Conservation (phyloP, 2,888 invertebrate species). For the Acronicta leporina region DNA sequence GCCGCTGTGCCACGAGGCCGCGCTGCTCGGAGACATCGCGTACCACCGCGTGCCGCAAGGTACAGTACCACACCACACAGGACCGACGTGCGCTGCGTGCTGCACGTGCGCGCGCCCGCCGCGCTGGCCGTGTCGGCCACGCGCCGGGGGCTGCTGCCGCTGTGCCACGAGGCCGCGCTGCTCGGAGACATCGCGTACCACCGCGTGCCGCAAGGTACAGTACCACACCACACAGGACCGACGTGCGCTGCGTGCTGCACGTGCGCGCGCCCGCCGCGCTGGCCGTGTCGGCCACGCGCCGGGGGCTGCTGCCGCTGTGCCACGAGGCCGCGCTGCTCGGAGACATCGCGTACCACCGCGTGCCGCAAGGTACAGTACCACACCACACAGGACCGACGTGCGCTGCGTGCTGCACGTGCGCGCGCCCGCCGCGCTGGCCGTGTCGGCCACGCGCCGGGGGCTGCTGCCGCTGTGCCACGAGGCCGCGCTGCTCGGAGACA, state of each 20-base stretch:
- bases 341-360: slow-evolving; percentile 86
- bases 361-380: slow-evolving; percentile 74
- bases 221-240: too few relatives aligned
- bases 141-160: slow-evolving; percentile 96
- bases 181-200: slow-evolving; percentile 92
- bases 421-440: slow-evolving; percentile 96
- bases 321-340: slow-evolving; percentile 98
- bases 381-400: slow-evolving; percentile 99
- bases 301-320: slow-evolving; percentile 96
- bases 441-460: slow-evolving; percentile 96
- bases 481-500: slow-evolving; percentile 96
- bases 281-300: slow-evolving; percentile 96
- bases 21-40: slow-evolving; percentile 94
- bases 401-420: slow-evolving; percentile 98
- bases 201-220: slow-evolving; percentile 71
- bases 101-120: slow-evolving; percentile 97
- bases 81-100: slow-evolving; percentile 98
- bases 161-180: slow-evolving; percentile 97
- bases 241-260: slow-evolving; percentile 98
- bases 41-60: slow-evolving; percentile 75
- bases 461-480: slow-evolving; percentile 97
- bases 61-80: too few relatives aligned
- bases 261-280: slow-evolving; percentile 96
- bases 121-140: slow-evolving; percentile 97
- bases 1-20: slow-evolving; percentile 97